phyloP scores from a whole-genome alignment of 2,113 vertebrate genomes.

The Hymenochirus boettgeri region DNA sequence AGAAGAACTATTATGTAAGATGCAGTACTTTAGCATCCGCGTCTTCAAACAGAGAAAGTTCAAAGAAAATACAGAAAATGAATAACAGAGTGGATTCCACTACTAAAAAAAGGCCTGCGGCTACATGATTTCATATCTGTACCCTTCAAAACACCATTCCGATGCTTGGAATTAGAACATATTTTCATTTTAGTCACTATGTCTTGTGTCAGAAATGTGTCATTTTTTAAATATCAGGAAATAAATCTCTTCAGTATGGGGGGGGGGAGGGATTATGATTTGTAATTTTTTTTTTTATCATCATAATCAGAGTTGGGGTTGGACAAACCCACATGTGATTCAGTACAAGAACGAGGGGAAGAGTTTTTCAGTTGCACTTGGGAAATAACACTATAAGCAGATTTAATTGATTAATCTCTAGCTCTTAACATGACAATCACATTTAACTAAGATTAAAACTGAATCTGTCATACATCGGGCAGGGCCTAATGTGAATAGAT shows the following conservation, averaged over 20 bases:
- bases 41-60: conserved; percentile 67
- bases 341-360: conserved; percentile 3
- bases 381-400: not conserved
- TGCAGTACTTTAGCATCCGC: conserved; percentile 59
- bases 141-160: conserved; percentile 59
- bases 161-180: conserved; percentile 54
- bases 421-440: too few species aligned
- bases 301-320: conserved; percentile 9
- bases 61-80: conserved; percentile 64
- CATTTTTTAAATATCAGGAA: conserved; percentile 46
- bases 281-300: conserved; percentile 37
- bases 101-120: conserved; percentile 50
- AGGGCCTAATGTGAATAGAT: too few species aligned
- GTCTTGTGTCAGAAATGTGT: conserved; percentile 43
- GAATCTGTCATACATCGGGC: too few species aligned
- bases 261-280: not conserved
- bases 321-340: not conserved
- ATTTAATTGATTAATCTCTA: too few species aligned
- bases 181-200: conserved; percentile 46
- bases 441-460: too few species aligned
- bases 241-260: conserved; percentile 38
- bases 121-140: conserved; percentile 60
- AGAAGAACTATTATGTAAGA: conserved; percentile 63
- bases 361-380: not conserved
- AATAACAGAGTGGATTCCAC: conserved; percentile 60